phyloP scores from a whole-genome alignment of 1,140 invertebrate species.

The Meloidogyne floridensis region DNA sequence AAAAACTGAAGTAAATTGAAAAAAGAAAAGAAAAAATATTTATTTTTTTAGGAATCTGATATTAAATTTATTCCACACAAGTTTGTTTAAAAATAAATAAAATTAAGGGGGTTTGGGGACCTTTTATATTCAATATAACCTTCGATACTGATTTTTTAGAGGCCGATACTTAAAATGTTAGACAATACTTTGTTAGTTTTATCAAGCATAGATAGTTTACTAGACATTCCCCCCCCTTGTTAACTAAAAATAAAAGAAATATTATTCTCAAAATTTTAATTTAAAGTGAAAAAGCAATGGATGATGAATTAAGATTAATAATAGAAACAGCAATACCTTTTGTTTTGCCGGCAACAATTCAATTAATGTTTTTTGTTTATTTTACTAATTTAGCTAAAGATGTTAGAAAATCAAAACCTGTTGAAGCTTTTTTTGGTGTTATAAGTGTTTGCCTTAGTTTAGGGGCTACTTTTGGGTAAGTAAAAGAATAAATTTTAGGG shows the following conservation, averaged over 20 bases:
- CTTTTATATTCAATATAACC: too few relatives aligned
- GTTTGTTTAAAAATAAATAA: slow-evolving; percentile 39
- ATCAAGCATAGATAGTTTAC: too few relatives aligned
- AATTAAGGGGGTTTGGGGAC: background rate
- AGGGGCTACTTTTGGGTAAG: slow-evolving; percentile 57
- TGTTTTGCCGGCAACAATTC: slow-evolving; percentile 60
- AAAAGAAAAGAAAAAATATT: background rate
- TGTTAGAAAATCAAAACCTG: slow-evolving; percentile 58
- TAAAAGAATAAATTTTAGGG: background rate
- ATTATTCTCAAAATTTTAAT: background rate
- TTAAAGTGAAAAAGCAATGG: slow-evolving; percentile 65
- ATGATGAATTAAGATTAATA: slow-evolving; percentile 62
- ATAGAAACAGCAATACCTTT: slow-evolving; percentile 63
- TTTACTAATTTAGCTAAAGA: slow-evolving; percentile 58
- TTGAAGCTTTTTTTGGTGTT: slow-evolving; percentile 64
- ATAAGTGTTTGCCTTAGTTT: slow-evolving; percentile 61
- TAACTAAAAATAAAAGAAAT: background rate
- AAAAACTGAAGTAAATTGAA: slow-evolving; percentile 41
- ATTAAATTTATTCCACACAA: slow-evolving; percentile 66
- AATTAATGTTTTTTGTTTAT: slow-evolving; percentile 63
- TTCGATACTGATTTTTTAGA: too few relatives aligned
- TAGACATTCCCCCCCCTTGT: too few relatives aligned
- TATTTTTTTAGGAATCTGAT: slow-evolving; percentile 35
- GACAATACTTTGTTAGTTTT: too few relatives aligned
- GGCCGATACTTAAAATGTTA: too few relatives aligned